phyloP scores from a whole-genome alignment of 1,140 invertebrate species.

The Meloidogyne hapla region DNA sequence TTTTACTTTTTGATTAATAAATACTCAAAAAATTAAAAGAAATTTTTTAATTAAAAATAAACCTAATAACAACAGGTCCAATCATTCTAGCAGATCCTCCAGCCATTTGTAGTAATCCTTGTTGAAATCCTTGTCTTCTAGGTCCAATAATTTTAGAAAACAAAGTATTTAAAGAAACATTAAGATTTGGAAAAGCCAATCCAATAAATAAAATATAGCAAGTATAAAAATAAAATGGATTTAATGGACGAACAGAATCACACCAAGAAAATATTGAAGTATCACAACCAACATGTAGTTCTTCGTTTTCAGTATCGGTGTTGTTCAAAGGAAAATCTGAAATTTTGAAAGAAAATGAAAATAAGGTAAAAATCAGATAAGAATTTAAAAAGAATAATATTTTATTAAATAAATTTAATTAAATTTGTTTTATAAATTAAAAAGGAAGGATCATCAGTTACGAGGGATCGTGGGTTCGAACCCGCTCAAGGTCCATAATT shows the following conservation, averaged over 20 bases:
- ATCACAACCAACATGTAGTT: conserved; percentile 32
- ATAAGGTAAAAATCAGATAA: neutral
- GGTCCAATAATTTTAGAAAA: conserved; percentile 54
- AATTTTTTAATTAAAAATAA: neutral
- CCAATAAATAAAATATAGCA: conserved; percentile 43
- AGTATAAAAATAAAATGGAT: conserved; percentile 31
- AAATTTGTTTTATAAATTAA: too few relatives aligned
- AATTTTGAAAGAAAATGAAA: neutral
- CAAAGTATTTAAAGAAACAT: conserved; percentile 47
- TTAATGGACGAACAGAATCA: conserved; percentile 9
- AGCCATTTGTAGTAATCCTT: conserved; percentile 47
- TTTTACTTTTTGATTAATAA: too few relatives aligned
- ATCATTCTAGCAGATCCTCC: conserved; percentile 44
- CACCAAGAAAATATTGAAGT: conserved; percentile 37
- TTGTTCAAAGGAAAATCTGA: neutral
- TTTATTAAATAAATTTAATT: too few relatives aligned
- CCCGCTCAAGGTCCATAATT: neutral
- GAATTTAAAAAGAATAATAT: too few relatives aligned
- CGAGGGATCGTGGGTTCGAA: too few relatives aligned
- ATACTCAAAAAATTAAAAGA: too few relatives aligned
- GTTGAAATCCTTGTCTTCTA: conserved; percentile 44
- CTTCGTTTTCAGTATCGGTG: neutral
- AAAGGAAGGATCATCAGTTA: too few relatives aligned
- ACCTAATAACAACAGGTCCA: conserved; percentile 48
- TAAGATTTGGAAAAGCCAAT: conserved; percentile 44